Conservation (phyloP, 2,888 invertebrate species). For the Mechanitis mazaeus region DNA sequence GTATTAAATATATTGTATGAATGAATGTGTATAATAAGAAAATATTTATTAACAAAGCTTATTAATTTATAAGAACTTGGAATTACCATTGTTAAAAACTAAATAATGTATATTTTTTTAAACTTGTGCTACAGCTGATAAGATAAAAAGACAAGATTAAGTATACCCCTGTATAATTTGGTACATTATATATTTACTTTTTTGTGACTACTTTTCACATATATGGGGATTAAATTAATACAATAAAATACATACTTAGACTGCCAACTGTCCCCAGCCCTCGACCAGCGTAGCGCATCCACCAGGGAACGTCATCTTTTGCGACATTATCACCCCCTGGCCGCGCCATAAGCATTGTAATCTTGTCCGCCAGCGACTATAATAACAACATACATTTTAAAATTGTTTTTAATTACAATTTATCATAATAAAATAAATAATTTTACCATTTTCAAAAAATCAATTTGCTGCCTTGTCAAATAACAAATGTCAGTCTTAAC, state of each 20-base stretch:
- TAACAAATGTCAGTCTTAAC: slow-evolving; percentile 39
- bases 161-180: not conserved
- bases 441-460: slow-evolving; percentile 72
- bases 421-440: slow-evolving; percentile 35
- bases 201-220: not conserved
- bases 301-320: slow-evolving; percentile 92
- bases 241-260: slow-evolving; percentile 80
- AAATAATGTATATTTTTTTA: slow-evolving; percentile 20
- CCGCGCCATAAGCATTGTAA: slow-evolving; percentile 86
- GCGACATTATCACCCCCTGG: slow-evolving; percentile 86
- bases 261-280: slow-evolving; percentile 90
- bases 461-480: slow-evolving; percentile 64
- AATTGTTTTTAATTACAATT: slow-evolving; percentile 35
- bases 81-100: slow-evolving; percentile 7
- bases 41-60: too few species aligned
- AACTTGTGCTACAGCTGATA: slow-evolving; percentile 27
- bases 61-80: not conserved
- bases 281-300: slow-evolving; percentile 91
- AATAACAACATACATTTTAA: slow-evolving; percentile 45
- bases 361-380: slow-evolving; percentile 87
- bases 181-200: slow-evolving; percentile 5
- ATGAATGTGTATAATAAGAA: too few species aligned
- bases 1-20: too few species aligned
- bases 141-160: slow-evolving; percentile 28
- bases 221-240: slow-evolving; percentile 15